A percentile compares a stretch with the other conserved stretches of the same genome.
Evolutionary conservation across 2,113 vertebrate genomes (phyloP).

Genomic region (Pterocles orientalis): DNA sequence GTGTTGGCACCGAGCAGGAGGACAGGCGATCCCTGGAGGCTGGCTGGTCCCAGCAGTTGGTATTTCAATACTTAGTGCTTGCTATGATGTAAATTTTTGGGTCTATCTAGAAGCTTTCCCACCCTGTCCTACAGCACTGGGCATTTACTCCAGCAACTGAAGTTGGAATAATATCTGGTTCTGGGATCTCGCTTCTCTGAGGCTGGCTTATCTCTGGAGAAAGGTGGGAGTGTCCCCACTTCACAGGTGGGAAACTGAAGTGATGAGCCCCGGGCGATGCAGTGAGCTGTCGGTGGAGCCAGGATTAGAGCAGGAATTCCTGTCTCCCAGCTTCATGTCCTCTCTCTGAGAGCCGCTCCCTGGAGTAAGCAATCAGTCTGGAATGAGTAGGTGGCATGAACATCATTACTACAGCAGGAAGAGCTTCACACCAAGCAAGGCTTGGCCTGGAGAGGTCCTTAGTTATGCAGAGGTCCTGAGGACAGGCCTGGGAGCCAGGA

Average conservation of each 20-base stretch:
- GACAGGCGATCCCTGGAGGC: not conserved
- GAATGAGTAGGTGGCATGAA: conserved; percentile 36
- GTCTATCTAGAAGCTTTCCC: conserved; percentile 35
- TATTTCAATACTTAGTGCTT: not conserved
- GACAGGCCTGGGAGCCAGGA: not conserved
- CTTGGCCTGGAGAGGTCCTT: not conserved
- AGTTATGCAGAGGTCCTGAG: not conserved
- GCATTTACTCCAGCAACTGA: not conserved
- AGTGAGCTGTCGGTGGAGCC: not conserved
- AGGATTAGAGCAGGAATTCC: conserved; percentile 49
- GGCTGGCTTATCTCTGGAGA: conserved; percentile 15
- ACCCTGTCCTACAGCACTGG: not conserved
- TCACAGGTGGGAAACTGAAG: conserved; percentile 57
- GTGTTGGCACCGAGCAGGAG: not conserved
- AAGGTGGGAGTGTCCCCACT: conserved; percentile 46
- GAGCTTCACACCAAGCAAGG: not conserved
- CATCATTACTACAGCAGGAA: not conserved
- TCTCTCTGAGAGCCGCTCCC: conserved; percentile 37
- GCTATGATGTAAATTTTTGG: conserved; percentile 41
- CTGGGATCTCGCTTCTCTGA: conserved; percentile 29
- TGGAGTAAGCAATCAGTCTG: conserved; percentile 44
- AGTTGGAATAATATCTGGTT: not conserved
- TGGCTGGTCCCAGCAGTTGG: not conserved
- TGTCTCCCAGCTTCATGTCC: conserved; percentile 30
- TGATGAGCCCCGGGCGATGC: conserved; percentile 17